These are phyloP conservation scores for Lasioglossum lativentre DNA, from an alignment of 2,888 invertebrate species.

Conservation along the genomic window DNA sequence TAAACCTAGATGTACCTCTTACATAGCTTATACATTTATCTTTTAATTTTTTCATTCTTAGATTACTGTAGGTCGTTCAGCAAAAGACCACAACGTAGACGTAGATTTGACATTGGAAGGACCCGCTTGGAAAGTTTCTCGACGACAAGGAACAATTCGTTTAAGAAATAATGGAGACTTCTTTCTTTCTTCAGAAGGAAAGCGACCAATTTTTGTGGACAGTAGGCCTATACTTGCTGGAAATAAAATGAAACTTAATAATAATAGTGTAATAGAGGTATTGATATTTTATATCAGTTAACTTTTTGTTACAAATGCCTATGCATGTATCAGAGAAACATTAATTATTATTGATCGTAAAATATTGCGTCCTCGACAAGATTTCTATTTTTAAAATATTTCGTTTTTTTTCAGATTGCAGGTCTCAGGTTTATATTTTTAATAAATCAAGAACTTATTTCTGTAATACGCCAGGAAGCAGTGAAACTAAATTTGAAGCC, in stretches of 20 bases:
- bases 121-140: slow-evolving; percentile 96
- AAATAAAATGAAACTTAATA: slow-evolving; percentile 95
- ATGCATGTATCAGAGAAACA: background rate
- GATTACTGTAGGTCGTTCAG: slow-evolving; percentile 96
- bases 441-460: slow-evolving; percentile 96
- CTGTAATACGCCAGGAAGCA: slow-evolving; percentile 94
- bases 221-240: slow-evolving; percentile 95
- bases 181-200: slow-evolving; percentile 97
- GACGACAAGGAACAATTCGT: slow-evolving; percentile 96
- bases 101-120: slow-evolving; percentile 97
- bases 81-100: slow-evolving; percentile 95
- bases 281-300: slow-evolving; percentile 36
- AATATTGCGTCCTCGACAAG: background rate
- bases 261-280: slow-evolving; percentile 98
- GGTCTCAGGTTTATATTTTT: slow-evolving; percentile 96
- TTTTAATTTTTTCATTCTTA: slow-evolving; percentile 75
- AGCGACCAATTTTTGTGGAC: slow-evolving; percentile 97
- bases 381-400: background rate
- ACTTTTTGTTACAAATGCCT: background rate
- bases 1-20: background rate
- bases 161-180: slow-evolving; percentile 97
- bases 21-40: background rate
- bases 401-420: slow-evolving; percentile 88
- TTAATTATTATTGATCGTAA: background rate
- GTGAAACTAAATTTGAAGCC: slow-evolving; percentile 89